phyloP scores from a whole-genome alignment of 2,888 invertebrate genomes.

The Athetis lepigone region DNA sequence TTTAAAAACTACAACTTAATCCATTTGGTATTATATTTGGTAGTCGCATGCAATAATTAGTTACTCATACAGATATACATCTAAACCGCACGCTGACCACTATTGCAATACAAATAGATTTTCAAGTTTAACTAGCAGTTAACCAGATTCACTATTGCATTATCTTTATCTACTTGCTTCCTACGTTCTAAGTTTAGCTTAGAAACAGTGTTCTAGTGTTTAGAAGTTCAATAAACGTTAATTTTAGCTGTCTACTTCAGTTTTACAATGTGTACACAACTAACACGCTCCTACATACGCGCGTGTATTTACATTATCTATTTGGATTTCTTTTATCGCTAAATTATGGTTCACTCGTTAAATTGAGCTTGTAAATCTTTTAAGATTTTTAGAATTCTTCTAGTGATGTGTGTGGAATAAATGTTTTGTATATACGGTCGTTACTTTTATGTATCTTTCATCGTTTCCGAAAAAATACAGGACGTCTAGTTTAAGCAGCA shows the following conservation, averaged over 20 bases:
- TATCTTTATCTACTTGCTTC: conserved; percentile 6
- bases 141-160: neutral
- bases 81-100: neutral
- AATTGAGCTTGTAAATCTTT: conserved; percentile 23
- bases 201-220: conserved; percentile 27
- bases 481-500: neutral
- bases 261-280: conserved; percentile 41
- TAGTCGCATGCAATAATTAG: no score
- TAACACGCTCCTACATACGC: conserved; percentile 23
- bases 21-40: no score
- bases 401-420: conserved; percentile 9
- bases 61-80: neutral
- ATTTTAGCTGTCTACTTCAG: conserved; percentile 44
- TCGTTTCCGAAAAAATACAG: conserved; percentile 10
- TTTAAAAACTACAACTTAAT: no score
- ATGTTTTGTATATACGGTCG: conserved; percentile 25
- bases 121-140: conserved; percentile 21
- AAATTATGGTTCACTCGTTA: conserved; percentile 49
- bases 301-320: conserved; percentile 49
- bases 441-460: conserved; percentile 16
- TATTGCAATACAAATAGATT: neutral
- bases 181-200: conserved; percentile 7
- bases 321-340: conserved; percentile 49
- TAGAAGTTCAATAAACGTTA: conserved; percentile 28
- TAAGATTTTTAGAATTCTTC: conserved; percentile 30